Percentiles rank a stretch among this genome's conserved stretches.
Evolutionary conservation across 2,888 invertebrate species (phyloP).

Genomic region (Brachylomia viminalis): DNA sequence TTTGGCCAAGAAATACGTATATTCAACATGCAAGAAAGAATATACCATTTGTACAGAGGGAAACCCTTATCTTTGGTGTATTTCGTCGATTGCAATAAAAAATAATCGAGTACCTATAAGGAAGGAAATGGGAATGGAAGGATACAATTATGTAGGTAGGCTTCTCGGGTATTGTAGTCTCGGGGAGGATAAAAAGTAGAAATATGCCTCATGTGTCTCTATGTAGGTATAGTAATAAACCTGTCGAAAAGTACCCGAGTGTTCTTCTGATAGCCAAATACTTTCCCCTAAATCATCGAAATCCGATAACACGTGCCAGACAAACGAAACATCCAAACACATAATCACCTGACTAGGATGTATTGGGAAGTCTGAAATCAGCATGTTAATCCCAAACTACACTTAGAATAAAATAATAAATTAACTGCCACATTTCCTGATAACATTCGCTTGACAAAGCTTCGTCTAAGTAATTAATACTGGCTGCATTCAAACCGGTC

Average conservation of each 20-base stretch:
- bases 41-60: neutral
- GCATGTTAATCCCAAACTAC: neutral
- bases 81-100: conserved; percentile 1
- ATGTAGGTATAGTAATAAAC: neutral
- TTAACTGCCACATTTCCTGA: conserved; percentile 2
- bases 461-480: conserved; percentile 36
- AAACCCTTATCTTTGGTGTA: neutral
- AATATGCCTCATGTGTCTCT: conserved; percentile 3
- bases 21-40: neutral
- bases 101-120: neutral
- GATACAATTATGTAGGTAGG: neutral
- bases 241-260: neutral
- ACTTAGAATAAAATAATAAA: neutral
- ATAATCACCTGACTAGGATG: neutral
- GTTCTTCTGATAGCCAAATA: neutral
- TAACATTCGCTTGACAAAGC: conserved; percentile 27
- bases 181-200: neutral
- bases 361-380: neutral
- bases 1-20: neutral
- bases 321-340: neutral
- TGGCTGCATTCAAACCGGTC: conserved; percentile 52
- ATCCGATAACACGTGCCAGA: neutral
- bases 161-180: neutral
- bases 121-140: neutral
- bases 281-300: neutral